Evolutionary conservation across 1,140 invertebrate genomes (phyloP).

Genomic region (Philopotamus ludificatus): DNA sequence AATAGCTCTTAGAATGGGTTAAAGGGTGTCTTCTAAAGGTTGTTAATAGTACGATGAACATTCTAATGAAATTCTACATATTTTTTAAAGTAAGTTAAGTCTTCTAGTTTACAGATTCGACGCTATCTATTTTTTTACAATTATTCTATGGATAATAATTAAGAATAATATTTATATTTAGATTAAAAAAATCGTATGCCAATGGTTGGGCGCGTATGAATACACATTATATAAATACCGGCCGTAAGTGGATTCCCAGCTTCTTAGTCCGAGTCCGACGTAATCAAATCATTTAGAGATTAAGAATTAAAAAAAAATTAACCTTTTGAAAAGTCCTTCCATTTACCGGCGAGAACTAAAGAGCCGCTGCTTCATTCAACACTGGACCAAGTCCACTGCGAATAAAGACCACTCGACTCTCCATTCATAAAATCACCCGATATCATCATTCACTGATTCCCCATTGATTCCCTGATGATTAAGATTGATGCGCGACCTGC

Average conservation of each 20-base stretch:
- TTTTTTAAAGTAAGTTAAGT: neutral
- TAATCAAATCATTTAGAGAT: neutral
- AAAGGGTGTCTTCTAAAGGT: no score
- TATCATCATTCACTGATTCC: neutral
- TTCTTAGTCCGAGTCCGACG: neutral
- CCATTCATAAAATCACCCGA: neutral
- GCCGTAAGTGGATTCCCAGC: neutral
- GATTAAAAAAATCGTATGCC: neutral
- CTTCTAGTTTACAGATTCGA: neutral
- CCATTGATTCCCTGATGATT: neutral
- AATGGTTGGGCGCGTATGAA: neutral
- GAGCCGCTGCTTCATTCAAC: neutral
- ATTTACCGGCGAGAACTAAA: neutral
- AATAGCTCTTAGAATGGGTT: neutral
- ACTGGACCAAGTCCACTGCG: neutral
- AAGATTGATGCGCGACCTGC: neutral
- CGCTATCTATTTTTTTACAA: neutral
- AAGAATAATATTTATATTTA: neutral
- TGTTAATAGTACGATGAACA: neutral
- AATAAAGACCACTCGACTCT: neutral
- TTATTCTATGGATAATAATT: neutral
- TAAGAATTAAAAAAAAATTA: neutral
- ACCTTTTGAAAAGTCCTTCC: neutral
- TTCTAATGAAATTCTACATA: neutral
- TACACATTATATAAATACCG: neutral